Evolutionary conservation across 2,888 invertebrate genomes (phyloP).

Genomic region (Microctonus hyperodae): DNA sequence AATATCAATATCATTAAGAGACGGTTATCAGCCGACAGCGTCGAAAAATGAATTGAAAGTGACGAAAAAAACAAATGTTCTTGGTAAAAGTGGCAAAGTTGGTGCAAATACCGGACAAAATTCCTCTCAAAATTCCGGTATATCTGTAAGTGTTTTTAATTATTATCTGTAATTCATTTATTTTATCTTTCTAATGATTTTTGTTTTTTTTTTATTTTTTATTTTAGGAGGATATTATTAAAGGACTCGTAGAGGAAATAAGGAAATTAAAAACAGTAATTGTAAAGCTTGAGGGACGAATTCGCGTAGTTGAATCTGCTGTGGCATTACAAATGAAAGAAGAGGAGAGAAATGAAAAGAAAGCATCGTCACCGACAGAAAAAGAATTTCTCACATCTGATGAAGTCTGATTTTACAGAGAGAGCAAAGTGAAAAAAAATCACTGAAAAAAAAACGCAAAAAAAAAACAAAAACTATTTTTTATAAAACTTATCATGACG

Average conservation of each 20-base stretch:
- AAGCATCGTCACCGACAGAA: conserved; percentile 51
- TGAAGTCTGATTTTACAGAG: conserved; percentile 55
- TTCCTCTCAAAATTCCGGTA: conserved; percentile 38
- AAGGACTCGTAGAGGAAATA: conserved; percentile 88
- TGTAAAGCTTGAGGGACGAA: conserved; percentile 90
- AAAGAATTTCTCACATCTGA: conserved; percentile 59
- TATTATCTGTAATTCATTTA: neutral
- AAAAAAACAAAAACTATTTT: conserved; percentile 31
- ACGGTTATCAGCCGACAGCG: conserved; percentile 72
- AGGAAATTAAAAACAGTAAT: conserved; percentile 93
- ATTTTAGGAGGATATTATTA: conserved; percentile 75
- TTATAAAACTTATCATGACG: conserved; percentile 35
- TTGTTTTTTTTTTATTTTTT: conserved; percentile 2
- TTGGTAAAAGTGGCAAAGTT: conserved; percentile 71
- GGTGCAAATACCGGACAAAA: conserved; percentile 48
- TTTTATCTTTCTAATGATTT: neutral
- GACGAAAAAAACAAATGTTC: conserved; percentile 80
- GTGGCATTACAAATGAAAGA: conserved; percentile 63
- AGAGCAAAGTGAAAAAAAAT: conserved; percentile 24
- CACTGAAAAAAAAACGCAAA: conserved; percentile 10
- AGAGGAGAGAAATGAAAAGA: conserved; percentile 59
- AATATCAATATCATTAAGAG: conserved; percentile 89
- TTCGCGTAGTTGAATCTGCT: conserved; percentile 79
- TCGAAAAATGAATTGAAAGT: conserved; percentile 74
- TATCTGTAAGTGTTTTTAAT: conserved; percentile 48